Evolutionary conservation across 2,113 vertebrate genomes (phyloP), one percentile per base, ranked within the genome.

Genomic region (Orientallactaga bullata): DNA sequence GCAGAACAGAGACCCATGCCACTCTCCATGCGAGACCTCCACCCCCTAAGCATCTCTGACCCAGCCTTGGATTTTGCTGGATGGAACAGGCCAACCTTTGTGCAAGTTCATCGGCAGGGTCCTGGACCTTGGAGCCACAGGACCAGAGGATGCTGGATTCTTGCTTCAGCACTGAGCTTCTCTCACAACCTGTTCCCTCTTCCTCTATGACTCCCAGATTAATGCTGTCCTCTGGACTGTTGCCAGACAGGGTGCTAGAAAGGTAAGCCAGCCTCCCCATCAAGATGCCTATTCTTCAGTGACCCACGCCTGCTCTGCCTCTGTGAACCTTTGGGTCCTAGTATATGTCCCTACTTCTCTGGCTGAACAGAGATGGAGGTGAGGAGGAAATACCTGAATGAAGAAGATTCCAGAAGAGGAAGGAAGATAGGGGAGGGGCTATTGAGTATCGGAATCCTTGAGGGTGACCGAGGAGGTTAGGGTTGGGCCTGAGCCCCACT

Each of bases 11-110:
- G 60, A 60, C 51, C 66, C 68, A 2, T 80, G 30, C 23, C 60
- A 69, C 5, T 26, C 23, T 72, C 89, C 23, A 86, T 0, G 0
- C 3, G 10, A 42, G 3, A 58, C 32, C 7, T 15, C 0, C 15
- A 1, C 15, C 24, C 26, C 55, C 55, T 16, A 55, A 55, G 55
- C 55, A 11, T 16, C 3, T 1, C 51, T 69, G 35, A 79, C 32
- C 28, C 55, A 39, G 42, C 60, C 73, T 68, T 39, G 42, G 71
- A 58, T 30, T 23, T 90, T 61, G 16, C 24, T 58, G 35, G 23
- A 26, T 39, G 1, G 1, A 2, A 32, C 21, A 39, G 32, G 18
- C 21, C 13, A 10, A 60, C 58, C n/a, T 60, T 37, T 37, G 39
- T 58, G 42, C 13, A 23, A 39, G 55, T 37, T 7, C 18, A 18